Percentiles rank a stretch among this genome's conserved stretches.
Evolutionary conservation across 2,888 invertebrate genomes (phyloP).

Genomic region (Spatulosminthurus flaviceps): DNA sequence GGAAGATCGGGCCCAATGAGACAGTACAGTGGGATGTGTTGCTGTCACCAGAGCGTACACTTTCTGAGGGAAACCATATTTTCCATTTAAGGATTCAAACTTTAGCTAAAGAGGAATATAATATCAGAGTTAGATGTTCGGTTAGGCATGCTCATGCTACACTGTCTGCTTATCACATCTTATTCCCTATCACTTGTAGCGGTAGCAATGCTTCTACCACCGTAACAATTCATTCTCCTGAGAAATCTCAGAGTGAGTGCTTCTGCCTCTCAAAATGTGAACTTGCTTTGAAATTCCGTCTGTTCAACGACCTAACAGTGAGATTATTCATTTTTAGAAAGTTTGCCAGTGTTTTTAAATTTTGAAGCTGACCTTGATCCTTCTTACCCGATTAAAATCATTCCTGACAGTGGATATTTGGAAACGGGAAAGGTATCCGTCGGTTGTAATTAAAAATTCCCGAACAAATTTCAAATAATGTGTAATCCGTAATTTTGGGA

Average conservation of each 20-base stretch:
- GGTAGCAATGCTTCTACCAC: conserved; percentile 36
- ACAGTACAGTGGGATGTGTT: conserved; percentile 41
- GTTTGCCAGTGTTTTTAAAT: not conserved
- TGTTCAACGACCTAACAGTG: not conserved
- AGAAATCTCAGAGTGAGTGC: not conserved
- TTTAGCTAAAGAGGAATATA: conserved; percentile 29
- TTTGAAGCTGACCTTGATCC: conserved; percentile 37
- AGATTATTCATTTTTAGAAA: conserved; percentile 11
- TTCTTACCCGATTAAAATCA: conserved; percentile 33
- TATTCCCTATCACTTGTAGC: conserved; percentile 45
- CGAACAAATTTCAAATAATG: not conserved
- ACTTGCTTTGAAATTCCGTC: too few species aligned
- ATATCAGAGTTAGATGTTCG: conserved; percentile 7
- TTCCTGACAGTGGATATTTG: conserved; percentile 37
- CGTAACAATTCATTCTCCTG: conserved; percentile 22
- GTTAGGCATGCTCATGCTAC: conserved; percentile 6
- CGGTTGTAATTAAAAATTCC: too few species aligned
- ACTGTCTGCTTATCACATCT: conserved; percentile 36
- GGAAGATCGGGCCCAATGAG: conserved; percentile 46
- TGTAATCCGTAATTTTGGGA: too few species aligned
- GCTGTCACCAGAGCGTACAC: conserved; percentile 32
- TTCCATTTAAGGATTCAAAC: conserved; percentile 27
- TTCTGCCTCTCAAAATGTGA: too few species aligned
- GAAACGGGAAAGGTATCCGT: conserved; percentile 47
- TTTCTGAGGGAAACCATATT: conserved; percentile 15